phyloP scores from a whole-genome alignment of 1,140 invertebrate species.

The Diorhabda carinulata region DNA sequence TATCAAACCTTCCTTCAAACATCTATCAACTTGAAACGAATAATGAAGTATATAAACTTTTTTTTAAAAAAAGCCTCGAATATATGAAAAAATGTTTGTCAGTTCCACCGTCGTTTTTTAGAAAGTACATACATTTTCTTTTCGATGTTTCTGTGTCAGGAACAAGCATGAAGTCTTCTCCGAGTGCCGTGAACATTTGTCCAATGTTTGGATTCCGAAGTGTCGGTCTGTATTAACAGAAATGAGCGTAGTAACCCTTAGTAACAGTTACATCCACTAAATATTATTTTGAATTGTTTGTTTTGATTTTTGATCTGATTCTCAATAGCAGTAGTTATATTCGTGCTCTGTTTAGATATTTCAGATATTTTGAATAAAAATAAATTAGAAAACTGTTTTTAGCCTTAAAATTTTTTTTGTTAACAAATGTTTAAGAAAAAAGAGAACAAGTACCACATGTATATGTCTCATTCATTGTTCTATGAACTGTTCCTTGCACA shows the following conservation, averaged over 20 bases:
- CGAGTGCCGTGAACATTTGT: constrained; percentile 44
- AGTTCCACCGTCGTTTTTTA: not conserved
- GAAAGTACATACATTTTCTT: not conserved
- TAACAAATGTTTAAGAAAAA: too few relatives aligned
- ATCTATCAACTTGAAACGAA: too few relatives aligned
- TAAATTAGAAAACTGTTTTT: too few relatives aligned
- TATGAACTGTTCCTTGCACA: too few relatives aligned
- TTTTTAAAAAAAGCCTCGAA: too few relatives aligned
- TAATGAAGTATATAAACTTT: too few relatives aligned
- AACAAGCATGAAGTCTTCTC: constrained; percentile 45
- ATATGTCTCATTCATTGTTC: too few relatives aligned
- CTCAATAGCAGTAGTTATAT: not conserved
- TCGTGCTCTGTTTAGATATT: too few relatives aligned
- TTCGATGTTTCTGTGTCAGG: constrained; percentile 40
- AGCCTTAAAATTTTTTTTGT: too few relatives aligned
- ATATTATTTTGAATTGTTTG: constrained; percentile 10
- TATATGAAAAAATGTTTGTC: not conserved
- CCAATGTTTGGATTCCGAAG: constrained; percentile 38
- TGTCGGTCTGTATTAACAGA: constrained; percentile 42
- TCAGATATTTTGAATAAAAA: too few relatives aligned
- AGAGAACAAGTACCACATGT: too few relatives aligned
- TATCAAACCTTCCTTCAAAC: too few relatives aligned
- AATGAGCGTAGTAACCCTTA: constrained; percentile 7
- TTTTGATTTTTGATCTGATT: constrained; percentile 4
- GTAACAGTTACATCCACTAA: constrained; percentile 6